Percentiles rank a stretch among this genome's conserved stretches.
Conservation (phyloP, 2,113 vertebrate genomes). For the Phyllopteryx taeniolatus region DNA sequence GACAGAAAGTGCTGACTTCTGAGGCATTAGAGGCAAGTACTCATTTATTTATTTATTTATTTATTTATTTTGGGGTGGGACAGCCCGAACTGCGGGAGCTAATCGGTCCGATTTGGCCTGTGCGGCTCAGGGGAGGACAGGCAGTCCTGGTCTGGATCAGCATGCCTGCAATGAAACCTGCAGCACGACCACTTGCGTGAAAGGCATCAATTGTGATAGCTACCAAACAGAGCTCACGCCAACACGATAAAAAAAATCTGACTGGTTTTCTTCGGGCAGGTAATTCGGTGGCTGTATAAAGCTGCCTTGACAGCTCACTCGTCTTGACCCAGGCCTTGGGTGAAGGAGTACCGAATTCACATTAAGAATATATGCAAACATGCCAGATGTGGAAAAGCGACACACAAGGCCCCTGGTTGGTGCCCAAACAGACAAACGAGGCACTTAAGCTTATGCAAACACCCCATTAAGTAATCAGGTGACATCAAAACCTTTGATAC, state of each 20-base stretch:
- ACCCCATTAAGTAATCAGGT: not conserved
- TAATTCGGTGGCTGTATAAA: constrained; percentile 26
- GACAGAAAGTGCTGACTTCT: constrained; percentile 25
- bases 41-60: not conserved
- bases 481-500: not conserved
- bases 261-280: constrained; percentile 17
- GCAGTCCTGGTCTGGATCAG: constrained; percentile 44
- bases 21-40: constrained; percentile 8
- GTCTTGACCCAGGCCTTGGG: constrained; percentile 2
- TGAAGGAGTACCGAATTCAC: not conserved
- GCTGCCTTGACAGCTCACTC: constrained; percentile 10
- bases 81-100: constrained; percentile 34
- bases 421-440: constrained; percentile 1
- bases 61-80: not conserved
- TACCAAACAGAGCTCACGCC: not conserved
- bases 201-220: constrained; percentile 41
- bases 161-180: constrained; percentile 40
- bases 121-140: constrained; percentile 27
- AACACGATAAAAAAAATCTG: constrained; percentile 18
- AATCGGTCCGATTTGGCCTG: constrained; percentile 35
- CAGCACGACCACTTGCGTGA: constrained; percentile 10
- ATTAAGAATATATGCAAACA: not conserved
- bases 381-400: not conserved
- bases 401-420: constrained; percentile 2
- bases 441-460: not conserved